phyloP scores from a whole-genome alignment of 2,113 vertebrate genomes.

The Nycticryphes semicollaris region DNA sequence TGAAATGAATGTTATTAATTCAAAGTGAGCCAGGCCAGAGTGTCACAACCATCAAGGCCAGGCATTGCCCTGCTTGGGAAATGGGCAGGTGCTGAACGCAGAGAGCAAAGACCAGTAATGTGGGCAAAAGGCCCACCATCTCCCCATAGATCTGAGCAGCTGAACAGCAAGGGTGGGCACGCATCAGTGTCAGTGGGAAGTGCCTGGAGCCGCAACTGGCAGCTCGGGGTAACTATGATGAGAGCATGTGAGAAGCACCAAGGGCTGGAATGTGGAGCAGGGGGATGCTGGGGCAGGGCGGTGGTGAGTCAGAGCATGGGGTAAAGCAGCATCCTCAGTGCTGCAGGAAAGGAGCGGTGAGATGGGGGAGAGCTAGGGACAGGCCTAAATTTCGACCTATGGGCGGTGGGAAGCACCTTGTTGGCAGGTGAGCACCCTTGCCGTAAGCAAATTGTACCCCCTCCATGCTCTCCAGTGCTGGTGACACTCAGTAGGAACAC shows the following conservation, averaged over 20 bases:
- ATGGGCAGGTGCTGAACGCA: fast-evolving
- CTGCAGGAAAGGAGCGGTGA: background rate
- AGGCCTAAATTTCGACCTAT: fast-evolving
- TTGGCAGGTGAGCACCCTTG: background rate
- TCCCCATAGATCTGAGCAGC: background rate
- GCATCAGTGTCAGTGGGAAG: background rate
- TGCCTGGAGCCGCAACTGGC: fast-evolving
- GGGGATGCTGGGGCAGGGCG: background rate
- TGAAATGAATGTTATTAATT: constrained; percentile 56
- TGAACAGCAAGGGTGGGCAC: background rate
- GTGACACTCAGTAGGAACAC: fast-evolving
- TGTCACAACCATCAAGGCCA: background rate
- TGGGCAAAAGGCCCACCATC: background rate
- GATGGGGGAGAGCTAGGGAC: fast-evolving
- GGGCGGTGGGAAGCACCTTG: fast-evolving
- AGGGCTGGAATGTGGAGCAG: background rate
- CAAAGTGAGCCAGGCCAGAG: background rate
- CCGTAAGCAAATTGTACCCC: background rate
- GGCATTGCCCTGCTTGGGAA: background rate
- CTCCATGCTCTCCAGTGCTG: fast-evolving
- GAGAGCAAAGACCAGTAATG: background rate
- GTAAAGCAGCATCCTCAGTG: background rate
- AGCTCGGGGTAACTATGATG: fast-evolving
- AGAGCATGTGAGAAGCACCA: background rate
- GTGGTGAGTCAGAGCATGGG: fast-evolving